Percentiles rank a stretch among this genome's conserved stretches.
These are phyloP conservation scores for Sorex fumeus DNA, from an alignment of 2,113 vertebrate species.

Conservation along the genomic window DNA sequence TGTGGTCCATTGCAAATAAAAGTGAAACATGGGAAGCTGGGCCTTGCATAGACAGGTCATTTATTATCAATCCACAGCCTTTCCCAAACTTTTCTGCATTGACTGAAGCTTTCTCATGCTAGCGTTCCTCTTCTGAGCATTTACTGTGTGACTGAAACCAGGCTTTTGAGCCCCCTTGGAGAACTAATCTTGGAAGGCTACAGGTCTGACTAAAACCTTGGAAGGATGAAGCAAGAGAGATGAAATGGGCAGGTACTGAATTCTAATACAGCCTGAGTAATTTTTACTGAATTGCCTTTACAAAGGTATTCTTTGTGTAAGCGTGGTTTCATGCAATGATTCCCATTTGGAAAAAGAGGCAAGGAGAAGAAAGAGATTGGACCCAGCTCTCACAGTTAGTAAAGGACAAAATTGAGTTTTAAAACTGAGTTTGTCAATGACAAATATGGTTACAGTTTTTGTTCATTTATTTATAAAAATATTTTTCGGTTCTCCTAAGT, in stretches of 20 bases:
- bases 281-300: no score
- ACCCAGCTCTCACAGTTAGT: neutral
- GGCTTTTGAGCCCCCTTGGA: conserved; percentile 27
- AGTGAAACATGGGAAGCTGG: conserved; percentile 11
- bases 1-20: neutral
- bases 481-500: no score
- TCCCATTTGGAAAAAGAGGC: neutral
- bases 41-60: conserved; percentile 48
- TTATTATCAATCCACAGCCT: neutral
- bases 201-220: neutral
- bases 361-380: neutral
- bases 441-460: neutral
- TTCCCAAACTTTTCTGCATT: neutral
- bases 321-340: neutral
- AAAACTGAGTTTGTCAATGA: neutral
- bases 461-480: no score
- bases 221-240: neutral
- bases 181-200: conserved; percentile 66
- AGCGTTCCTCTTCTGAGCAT: conserved; percentile 62
- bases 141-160: conserved; percentile 76
- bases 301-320: neutral
- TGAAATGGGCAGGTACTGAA: neutral
- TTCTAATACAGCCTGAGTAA: neutral
- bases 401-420: neutral
- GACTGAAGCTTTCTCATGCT: conserved; percentile 70